Evolutionary conservation across 1,140 invertebrate genomes (phyloP).

Genomic region (Xylocopa sonorina): DNA sequence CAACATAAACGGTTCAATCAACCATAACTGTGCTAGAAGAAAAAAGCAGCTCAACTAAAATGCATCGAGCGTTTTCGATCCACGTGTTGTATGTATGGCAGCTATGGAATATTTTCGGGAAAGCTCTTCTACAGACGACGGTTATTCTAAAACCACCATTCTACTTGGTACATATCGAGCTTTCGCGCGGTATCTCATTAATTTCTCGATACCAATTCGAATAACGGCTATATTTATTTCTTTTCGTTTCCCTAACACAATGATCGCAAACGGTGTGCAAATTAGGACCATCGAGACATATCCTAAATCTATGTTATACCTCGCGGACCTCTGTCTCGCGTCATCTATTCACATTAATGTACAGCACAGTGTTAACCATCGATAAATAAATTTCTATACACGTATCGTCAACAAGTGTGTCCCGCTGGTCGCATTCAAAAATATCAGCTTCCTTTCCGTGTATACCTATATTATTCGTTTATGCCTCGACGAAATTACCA

Average conservation of each 20-base stretch:
- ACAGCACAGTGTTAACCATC: conserved; percentile 61
- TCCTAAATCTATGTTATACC: conserved; percentile 38
- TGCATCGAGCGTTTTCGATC: conserved; percentile 2
- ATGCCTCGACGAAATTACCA: neutral
- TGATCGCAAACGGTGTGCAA: conserved; percentile 19
- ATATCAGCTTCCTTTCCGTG: conserved; percentile 14
- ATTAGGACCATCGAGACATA: conserved; percentile 60
- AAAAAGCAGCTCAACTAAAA: conserved; percentile 8
- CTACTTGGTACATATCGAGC: conserved; percentile 43
- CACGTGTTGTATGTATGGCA: conserved; percentile 20
- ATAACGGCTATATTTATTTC: neutral
- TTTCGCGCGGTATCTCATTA: neutral
- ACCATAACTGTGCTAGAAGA: neutral
- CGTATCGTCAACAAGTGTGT: conserved; percentile 48
- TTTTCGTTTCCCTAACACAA: neutral
- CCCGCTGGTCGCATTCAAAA: conserved; percentile 9
- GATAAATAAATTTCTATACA: conserved; percentile 59
- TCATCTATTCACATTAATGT: conserved; percentile 69
- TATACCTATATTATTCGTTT: neutral
- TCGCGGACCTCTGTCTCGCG: neutral
- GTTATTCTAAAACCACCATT: conserved; percentile 5
- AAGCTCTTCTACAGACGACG: conserved; percentile 42
- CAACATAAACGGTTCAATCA: neutral
- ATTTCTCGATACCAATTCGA: conserved; percentile 2
- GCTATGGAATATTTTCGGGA: conserved; percentile 22